Evolutionary conservation across 1,140 invertebrate genomes (phyloP), one percentile per base, ranked within the genome.

Genomic region (Heliconius hermathena): DNA sequence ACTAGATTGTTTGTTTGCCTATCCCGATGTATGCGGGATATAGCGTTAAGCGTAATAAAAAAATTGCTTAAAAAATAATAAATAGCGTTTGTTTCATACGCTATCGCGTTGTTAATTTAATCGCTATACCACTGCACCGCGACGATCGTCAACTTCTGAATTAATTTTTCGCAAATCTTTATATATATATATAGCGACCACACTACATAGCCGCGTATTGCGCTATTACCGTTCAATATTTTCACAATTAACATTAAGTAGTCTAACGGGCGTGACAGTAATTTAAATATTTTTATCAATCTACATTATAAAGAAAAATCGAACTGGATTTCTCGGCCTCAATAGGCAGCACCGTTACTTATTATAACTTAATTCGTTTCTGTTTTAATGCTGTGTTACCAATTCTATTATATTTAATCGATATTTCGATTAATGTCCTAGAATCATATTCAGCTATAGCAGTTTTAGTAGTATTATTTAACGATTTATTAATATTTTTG

Each of bases 211-310:
- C 8, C 22, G 60, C 60, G 9, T 16, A 66, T 66, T 66, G n/a
- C 26, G 26, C 60, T 66, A 29, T 29, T 29, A 29, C 26, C 22
- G 60, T 66, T 66, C 60, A 66, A 66, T 66, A 66, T 66, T 72
- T 72, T 72, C 33, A 72, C 36, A 33, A 41, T n/a, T 38, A 72
- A 38, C 71, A 72, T 72, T 72, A n/a, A 72, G 71, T 72, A 38
- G 26, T 66, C 60, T 29, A 66, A 66, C 74, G 60, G 36, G 76
- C 76, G 76, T 77, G 76, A 77, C 76, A 77, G 49, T 77, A 77
- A 77, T 77, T 77, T 72, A 71, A 77, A 77, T 77, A 77, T 77
- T 77, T 71, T 72, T 71, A 77, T 72, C 76, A 66, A 77, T 77
- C 70, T 52, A 77, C 38, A 52, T 71, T 70, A 46, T 38, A 77